Conservation (phyloP, 1,140 invertebrate species). For the Panonychus citri region DNA sequence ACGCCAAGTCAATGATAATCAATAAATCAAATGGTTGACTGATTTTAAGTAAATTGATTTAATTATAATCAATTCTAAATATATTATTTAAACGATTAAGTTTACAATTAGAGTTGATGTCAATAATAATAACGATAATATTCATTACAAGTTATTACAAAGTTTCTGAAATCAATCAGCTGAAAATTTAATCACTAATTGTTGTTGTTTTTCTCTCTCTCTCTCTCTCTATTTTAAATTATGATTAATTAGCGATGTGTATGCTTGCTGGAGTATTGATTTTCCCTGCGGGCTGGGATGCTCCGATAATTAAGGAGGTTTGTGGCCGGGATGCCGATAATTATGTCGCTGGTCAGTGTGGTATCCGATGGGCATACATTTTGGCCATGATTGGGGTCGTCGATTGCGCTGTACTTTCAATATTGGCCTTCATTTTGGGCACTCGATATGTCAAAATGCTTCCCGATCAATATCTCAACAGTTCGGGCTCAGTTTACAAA, state of each 20-base stretch:
- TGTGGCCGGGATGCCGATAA: slow-evolving; percentile 55
- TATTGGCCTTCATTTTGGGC: slow-evolving; percentile 77
- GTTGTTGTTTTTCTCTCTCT: too few relatives aligned
- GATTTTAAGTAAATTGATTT: too few relatives aligned
- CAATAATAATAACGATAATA: too few relatives aligned
- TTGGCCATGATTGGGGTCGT: slow-evolving; percentile 72
- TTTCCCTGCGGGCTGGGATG: slow-evolving; percentile 83
- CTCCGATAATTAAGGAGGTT: slow-evolving; percentile 49
- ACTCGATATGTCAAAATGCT: slow-evolving; percentile 52
- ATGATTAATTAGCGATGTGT: slow-evolving; percentile 35
- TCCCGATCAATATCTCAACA: slow-evolving; percentile 15
- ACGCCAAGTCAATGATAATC: too few relatives aligned
- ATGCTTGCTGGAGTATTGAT: slow-evolving; percentile 58
- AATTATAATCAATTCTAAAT: too few relatives aligned
- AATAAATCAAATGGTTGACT: too few relatives aligned
- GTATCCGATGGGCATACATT: slow-evolving; percentile 80
- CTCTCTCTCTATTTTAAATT: too few relatives aligned
- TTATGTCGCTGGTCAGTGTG: slow-evolving; percentile 54
- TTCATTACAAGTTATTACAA: too few relatives aligned
- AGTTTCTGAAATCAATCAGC: too few relatives aligned
- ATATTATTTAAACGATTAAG: too few relatives aligned
- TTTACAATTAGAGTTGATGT: too few relatives aligned
- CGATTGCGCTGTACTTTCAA: slow-evolving; percentile 65
- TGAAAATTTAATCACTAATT: too few relatives aligned
- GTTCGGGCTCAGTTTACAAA: slow-evolving; percentile 30